phyloP scores from a whole-genome alignment of 2,113 vertebrate species.

The Hypocryptadius cinnamomeus region DNA sequence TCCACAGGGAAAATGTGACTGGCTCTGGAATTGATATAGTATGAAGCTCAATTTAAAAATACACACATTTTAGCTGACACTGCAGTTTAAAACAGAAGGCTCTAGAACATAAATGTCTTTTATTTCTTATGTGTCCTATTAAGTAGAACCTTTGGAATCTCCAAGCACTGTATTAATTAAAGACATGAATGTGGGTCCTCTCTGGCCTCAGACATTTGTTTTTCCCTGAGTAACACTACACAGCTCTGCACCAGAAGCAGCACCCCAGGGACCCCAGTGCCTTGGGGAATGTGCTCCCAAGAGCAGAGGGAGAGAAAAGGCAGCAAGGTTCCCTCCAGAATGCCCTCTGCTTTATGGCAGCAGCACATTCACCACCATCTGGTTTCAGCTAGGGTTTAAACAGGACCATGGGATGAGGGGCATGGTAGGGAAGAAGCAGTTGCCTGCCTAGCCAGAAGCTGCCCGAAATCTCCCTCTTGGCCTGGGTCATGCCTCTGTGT shows the following conservation, averaged over 20 bases:
- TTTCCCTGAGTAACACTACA: rapidly evolving
- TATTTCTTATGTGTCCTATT: background rate
- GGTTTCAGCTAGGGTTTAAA: background rate
- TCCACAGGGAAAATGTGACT: background rate
- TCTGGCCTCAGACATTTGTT: background rate
- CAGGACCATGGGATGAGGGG: background rate
- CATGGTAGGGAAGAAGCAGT: rapidly evolving
- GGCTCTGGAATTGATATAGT: background rate
- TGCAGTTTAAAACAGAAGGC: background rate
- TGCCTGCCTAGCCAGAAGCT: background rate
- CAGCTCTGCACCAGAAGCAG: background rate
- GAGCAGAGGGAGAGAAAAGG: background rate
- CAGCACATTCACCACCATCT: background rate
- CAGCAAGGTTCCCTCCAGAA: background rate
- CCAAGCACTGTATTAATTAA: background rate
- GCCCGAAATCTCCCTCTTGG: background rate
- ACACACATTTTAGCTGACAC: background rate
- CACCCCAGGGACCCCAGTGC: background rate
- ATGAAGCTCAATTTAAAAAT: conserved; percentile 18
- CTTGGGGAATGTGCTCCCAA: rapidly evolving
- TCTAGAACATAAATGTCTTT: background rate
- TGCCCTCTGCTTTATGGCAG: background rate
- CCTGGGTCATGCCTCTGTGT: background rate
- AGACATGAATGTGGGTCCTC: background rate
- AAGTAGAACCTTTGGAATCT: background rate